Conservation (phyloP, 2,888 invertebrate genomes). For the Brachypterus glaber region DNA sequence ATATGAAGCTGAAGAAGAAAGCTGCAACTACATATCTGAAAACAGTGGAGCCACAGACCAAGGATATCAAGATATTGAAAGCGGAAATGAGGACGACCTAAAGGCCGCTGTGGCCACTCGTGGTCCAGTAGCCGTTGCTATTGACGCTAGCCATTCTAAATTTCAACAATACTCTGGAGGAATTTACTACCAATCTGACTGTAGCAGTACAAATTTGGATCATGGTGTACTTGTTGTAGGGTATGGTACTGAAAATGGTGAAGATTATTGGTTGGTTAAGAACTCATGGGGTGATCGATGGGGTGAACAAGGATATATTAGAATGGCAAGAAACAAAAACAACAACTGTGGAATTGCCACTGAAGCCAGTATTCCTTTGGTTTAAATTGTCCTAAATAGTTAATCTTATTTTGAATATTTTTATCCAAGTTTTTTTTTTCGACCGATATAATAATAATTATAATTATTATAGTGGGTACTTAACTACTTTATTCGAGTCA, state of each 20-base stretch:
- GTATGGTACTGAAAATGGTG: constrained; percentile 65
- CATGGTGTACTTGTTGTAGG: constrained; percentile 82
- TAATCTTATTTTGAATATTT: too few species aligned
- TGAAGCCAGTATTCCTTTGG: constrained; percentile 74
- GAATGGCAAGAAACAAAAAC: constrained; percentile 73
- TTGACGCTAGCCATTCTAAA: constrained; percentile 69
- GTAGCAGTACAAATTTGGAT: constrained; percentile 61
- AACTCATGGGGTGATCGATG: constrained; percentile 75
- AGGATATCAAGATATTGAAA: constrained; percentile 63
- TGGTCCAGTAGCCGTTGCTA: constrained; percentile 78
- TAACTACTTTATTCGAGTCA: too few species aligned
- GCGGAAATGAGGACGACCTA: constrained; percentile 64
- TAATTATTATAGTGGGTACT: too few species aligned
- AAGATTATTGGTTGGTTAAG: constrained; percentile 80
- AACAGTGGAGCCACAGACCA: constrained; percentile 69
- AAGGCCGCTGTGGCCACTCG: constrained; percentile 70
- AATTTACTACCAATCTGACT: constrained; percentile 71
- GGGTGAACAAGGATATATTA: constrained; percentile 80
- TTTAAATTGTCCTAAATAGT: too few species aligned
- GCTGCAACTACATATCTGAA: constrained; percentile 58
- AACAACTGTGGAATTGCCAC: constrained; percentile 85
- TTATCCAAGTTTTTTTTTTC: too few species aligned
- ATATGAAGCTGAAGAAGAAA: constrained; percentile 69
- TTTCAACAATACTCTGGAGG: constrained; percentile 78
- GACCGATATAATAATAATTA: too few species aligned